Evolutionary conservation across 2,888 invertebrate species (phyloP).

Genomic region (Lasioglossum zephyrum): DNA sequence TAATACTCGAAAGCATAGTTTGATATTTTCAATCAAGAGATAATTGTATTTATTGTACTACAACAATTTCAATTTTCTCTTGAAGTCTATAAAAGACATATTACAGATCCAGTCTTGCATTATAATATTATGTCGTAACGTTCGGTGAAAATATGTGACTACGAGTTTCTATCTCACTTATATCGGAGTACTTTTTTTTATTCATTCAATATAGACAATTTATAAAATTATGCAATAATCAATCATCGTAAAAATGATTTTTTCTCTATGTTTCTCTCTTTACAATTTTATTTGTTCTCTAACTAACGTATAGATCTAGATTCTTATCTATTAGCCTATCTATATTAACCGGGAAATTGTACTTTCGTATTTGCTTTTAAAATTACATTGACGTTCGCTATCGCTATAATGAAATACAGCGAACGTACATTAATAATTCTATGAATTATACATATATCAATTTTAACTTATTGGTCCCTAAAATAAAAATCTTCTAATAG

Average conservation of each 20-base stretch:
- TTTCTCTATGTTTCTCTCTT: constrained; percentile 61
- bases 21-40: constrained; percentile 35
- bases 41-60: constrained; percentile 47
- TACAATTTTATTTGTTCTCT: constrained; percentile 53
- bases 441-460: constrained; percentile 58
- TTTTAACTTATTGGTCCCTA: constrained; percentile 73
- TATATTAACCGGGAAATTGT: constrained; percentile 67
- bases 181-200: constrained; percentile 41
- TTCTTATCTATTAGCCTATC: constrained; percentile 55
- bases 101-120: constrained; percentile 71
- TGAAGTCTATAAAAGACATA: constrained; percentile 64
- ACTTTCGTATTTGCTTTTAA: constrained; percentile 64
- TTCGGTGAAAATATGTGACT: constrained; percentile 59
- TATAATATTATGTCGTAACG: constrained; percentile 70
- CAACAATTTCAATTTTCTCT: constrained; percentile 48
- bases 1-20: constrained; percentile 60
- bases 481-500: constrained; percentile 67
- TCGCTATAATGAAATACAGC: constrained; percentile 41
- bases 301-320: constrained; percentile 60
- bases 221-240: constrained; percentile 58
- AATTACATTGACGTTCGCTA: constrained; percentile 55
- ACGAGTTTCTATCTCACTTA: constrained; percentile 58
- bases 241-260: constrained; percentile 48
- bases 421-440: constrained; percentile 58
- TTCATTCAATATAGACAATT: constrained; percentile 44